Evolutionary conservation across 2,888 invertebrate species (phyloP), one percentile per base, ranked within the genome.

Genomic region (Strigamia crassipes): DNA sequence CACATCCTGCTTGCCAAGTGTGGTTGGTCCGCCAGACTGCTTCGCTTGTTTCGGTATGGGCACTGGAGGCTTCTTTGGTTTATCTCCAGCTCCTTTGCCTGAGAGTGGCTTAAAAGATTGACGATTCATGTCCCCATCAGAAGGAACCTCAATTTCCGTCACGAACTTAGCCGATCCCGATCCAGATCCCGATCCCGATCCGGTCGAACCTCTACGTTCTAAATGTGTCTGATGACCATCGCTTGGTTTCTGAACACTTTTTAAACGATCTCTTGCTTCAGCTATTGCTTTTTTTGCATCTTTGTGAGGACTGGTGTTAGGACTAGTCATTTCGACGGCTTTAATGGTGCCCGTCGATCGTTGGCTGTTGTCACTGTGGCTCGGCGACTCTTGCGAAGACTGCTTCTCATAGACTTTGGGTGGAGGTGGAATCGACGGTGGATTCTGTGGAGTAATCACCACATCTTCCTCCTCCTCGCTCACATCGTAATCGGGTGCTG

Each of bases 401-500:
- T 23, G 46, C 41, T 51, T 34, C 9, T 56, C 42, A 38, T 27
- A 73, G 9, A 41, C 42, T 38, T 46, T 31, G 13, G 81, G 82
- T 9, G 80, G 82, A 27, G 82, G 82, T n/a, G 82, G 82, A 80
- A 80, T 46, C 9, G 82, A 41, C 12, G 80, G 82, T 18, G 46
- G 82, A 27, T 41, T 73, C 12, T 80, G 80, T 0, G 82, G 82
- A 15, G 81, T 81, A 23, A 61, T 27, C n/a, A 61, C 61, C 13
- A 34, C 18, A 12, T 79, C 88, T 78, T 88, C 89, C 84, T 93
- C 93, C 83, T 92, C 93, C 86, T 95, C 95, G 0, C 94, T 94
- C 88, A 95, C 92, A 87, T 95, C 95, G 89, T 96, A 96, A 88
- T 96, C 96, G 0, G 96, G 96, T 86, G 96, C 96, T 0, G 96